Evolutionary conservation across 2,797 vertebrate species (phyloP), one percentile per base, ranked within the genome.

Genomic region (Lycodopsis pacificus): DNA sequence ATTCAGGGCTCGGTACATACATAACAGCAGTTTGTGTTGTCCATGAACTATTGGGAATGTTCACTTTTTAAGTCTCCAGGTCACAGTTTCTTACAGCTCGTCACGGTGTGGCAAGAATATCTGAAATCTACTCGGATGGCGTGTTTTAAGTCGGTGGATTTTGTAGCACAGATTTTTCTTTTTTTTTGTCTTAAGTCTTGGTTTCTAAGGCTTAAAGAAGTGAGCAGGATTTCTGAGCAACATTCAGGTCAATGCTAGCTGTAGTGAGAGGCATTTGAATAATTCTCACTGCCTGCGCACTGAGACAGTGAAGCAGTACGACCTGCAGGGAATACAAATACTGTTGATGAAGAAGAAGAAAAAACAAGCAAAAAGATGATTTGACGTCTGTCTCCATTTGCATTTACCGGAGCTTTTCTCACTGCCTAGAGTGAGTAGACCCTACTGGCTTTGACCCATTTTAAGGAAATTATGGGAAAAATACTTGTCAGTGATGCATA

Each of bases 201-300:
- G 57, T 58, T 73, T 81, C 48, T 69, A 40, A 67, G 42, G 36
- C 36, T 42, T 32, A 42, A 54, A 70, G 56, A 53, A 71, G 40
- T 27, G 34, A 65, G 10, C n/a, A 67, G 63, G 76, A 69, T 82
- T 76, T 65, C 56, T 82, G 54, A 70, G 58, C 53, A 20, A 42
- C 36, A 71, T 81, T 80, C 69, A 67, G 68, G 44, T 65, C 34
- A 65, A 32, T 54, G 44, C 42, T 64, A 56, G 73, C 81, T 81
- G 59, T 61, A 77, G 67, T 77, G 65, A 75, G n/a, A 63, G 58
- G 30, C 51, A 80, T 91, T 93, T 89, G 73, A 91, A 91, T 91
- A 71, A 81, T 81, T 91, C 59, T 71, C 34, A 58, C 70, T 67
- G 67, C 46, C 38, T 82, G 70, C 71, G 77, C 74, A 62, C 27